These are phyloP conservation scores for Percina caprodes DNA, from an alignment of 2,113 vertebrate species.

Conservation along the genomic window DNA sequence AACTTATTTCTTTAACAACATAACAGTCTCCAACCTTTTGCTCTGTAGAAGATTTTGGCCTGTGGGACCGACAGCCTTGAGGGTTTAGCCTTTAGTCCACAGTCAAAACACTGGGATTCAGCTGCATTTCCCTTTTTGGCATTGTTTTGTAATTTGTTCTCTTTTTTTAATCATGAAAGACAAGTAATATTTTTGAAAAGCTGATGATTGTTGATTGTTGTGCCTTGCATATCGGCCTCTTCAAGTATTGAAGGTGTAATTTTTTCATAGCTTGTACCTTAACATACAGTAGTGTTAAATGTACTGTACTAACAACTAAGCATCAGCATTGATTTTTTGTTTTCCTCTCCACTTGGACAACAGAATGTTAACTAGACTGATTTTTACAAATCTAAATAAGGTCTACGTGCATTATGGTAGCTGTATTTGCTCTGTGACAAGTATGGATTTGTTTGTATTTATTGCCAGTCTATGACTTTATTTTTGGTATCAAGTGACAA, in stretches of 20 bases:
- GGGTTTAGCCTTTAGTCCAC: slow-evolving; percentile 17
- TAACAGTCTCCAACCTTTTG: background rate
- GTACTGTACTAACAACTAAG: slow-evolving; percentile 33
- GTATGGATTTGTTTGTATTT: slow-evolving; percentile 55
- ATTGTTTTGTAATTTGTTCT: slow-evolving; percentile 34
- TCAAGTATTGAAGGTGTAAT: slow-evolving; percentile 50
- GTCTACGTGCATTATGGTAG: slow-evolving; percentile 21
- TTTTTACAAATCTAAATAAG: slow-evolving; percentile 28
- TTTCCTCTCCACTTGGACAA: slow-evolving; percentile 51
- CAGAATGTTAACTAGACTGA: slow-evolving; percentile 55
- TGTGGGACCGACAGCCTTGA: slow-evolving; percentile 13
- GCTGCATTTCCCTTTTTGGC: slow-evolving; percentile 21
- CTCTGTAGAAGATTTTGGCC: slow-evolving; percentile 14
- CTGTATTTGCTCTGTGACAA: slow-evolving; percentile 45
- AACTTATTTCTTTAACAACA: slow-evolving; percentile 2
- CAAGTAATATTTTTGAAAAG: slow-evolving; percentile 45
- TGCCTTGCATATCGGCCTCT: slow-evolving; percentile 73
- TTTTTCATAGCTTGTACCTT: slow-evolving; percentile 47
- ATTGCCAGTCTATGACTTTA: slow-evolving; percentile 50
- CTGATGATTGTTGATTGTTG: slow-evolving; percentile 39
- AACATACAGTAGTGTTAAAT: slow-evolving; percentile 30
- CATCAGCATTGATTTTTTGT: slow-evolving; percentile 60
- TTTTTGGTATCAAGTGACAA: slow-evolving; percentile 47
- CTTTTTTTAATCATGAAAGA: slow-evolving; percentile 27
- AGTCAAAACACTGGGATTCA: slow-evolving; percentile 43